Evolutionary conservation across 2,888 invertebrate genomes (phyloP), one percentile per base, ranked within the genome.

Genomic region (Callinectes sapidus): DNA sequence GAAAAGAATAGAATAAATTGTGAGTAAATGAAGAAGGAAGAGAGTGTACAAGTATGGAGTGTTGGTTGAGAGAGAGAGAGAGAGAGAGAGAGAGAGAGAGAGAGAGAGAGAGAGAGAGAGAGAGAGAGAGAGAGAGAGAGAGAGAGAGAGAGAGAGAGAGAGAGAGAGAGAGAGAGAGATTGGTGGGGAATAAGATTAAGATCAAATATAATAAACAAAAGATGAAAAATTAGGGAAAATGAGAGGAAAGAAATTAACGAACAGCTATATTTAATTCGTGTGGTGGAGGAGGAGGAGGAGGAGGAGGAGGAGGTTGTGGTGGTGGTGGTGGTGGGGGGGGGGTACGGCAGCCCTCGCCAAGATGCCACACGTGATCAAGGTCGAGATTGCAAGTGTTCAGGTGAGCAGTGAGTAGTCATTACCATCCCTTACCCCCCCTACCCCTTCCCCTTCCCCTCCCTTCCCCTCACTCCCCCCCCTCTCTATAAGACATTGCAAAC

Each of bases 81-180:
- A 61, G 61, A 61, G 61, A 61, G 61, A 61, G 61, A 61, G 61
- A 61, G 61, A 61, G 61, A 61, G 61, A 61, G 61, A 61, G 61
- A 61, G 61, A 61, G 61, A 61, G 71, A 71, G 71, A 71, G 71
- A 71, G 71, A 71, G 71, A 71, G 71, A 71, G 71, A 71, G 71
- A 71, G 71, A 71, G 71, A 71, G 71, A n/a, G 71, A n/a, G 71
- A n/a, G 71, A 71, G 71, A 71, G 71, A 71, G 71, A 71, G 71
- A 71, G 71, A 71, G 66, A 66, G 66, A 66, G 66, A 66, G 66
- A 66, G 66, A 66, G 66, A 66, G 66, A 66, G 66, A 66, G 66
- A 66, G 66, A 66, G 66, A 66, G 66, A 66, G 66, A 66, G 66
- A 66, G 66, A 66, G 66, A 66, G 66, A 66, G 66, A 66, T 13